These are phyloP conservation scores for Parasteatoda tepidariorum DNA, from an alignment of 1,140 invertebrate genomes.

Conservation along the genomic window DNA sequence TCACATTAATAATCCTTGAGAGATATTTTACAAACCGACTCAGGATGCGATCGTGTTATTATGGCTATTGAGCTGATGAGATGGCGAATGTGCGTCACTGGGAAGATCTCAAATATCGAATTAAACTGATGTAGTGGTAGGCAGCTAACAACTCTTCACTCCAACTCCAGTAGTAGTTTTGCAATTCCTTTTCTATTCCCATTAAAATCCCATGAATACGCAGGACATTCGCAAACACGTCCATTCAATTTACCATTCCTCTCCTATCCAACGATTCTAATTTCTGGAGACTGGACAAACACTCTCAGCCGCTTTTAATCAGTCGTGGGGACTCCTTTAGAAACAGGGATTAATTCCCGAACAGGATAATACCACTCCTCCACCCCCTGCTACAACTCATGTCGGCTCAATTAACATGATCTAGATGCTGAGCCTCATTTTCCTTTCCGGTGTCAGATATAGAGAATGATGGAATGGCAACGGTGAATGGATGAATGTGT, in stretches of 20 bases:
- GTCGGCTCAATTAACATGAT: slow-evolving; percentile 21
- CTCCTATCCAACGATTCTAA: background rate
- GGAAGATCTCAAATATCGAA: background rate
- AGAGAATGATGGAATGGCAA: background rate
- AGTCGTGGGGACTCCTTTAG: background rate
- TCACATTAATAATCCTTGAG: too few relatives aligned
- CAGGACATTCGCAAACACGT: slow-evolving; percentile 5
- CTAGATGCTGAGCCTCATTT: background rate
- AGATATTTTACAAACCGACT: too few relatives aligned
- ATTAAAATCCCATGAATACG: slow-evolving; percentile 20
- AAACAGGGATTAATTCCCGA: background rate
- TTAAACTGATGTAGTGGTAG: background rate
- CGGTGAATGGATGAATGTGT: background rate
- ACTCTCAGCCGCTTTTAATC: slow-evolving; percentile 7
- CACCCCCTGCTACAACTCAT: background rate
- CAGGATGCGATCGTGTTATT: too few relatives aligned
- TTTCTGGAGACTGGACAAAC: background rate
- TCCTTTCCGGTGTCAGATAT: background rate
- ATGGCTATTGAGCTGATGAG: background rate
- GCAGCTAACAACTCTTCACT: background rate
- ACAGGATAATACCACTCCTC: slow-evolving; percentile 1
- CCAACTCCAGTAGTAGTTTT: background rate
- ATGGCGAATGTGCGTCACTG: background rate
- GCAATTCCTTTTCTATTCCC: background rate
- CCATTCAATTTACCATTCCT: background rate